Percentiles rank a stretch among this genome's conserved stretches.
Evolutionary conservation across 2,888 invertebrate species (phyloP).

Genomic region (Brenthis hecate): DNA sequence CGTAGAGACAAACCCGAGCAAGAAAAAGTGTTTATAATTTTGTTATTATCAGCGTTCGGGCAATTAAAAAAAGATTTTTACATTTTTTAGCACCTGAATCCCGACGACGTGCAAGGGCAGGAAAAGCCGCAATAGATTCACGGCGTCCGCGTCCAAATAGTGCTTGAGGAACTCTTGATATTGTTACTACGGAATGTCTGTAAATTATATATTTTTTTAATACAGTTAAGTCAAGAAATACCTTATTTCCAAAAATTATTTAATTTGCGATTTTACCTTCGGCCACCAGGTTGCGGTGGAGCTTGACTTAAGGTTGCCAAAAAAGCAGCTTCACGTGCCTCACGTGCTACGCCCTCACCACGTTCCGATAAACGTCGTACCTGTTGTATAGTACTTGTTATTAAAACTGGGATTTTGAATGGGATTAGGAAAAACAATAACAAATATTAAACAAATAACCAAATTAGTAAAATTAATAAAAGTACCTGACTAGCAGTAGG

Average conservation of each 20-base stretch:
- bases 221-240: neutral
- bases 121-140: constrained; percentile 91
- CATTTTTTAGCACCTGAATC: constrained; percentile 73
- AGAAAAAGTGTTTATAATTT: neutral
- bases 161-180: constrained; percentile 89
- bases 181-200: constrained; percentile 93
- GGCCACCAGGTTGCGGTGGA: constrained; percentile 88
- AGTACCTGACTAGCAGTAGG: constrained; percentile 92
- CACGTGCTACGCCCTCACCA: constrained; percentile 88
- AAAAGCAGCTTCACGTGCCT: constrained; percentile 91
- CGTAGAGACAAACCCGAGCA: too few relatives aligned
- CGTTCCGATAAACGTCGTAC: constrained; percentile 91
- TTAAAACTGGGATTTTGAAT: neutral
- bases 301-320: constrained; percentile 90
- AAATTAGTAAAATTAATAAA: neutral
- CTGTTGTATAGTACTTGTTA: constrained; percentile 51
- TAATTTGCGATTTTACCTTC: constrained; percentile 62
- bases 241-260: neutral
- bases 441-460: too few relatives aligned
- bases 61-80: constrained; percentile 45
- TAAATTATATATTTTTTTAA: constrained; percentile 39
- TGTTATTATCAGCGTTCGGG: neutral
- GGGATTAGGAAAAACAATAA: too few relatives aligned
- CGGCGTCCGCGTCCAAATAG: constrained; percentile 90
- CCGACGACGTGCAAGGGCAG: constrained; percentile 78